Conservation (phyloP, 2,113 vertebrate species). For the Hydrolagus affinis region DNA sequence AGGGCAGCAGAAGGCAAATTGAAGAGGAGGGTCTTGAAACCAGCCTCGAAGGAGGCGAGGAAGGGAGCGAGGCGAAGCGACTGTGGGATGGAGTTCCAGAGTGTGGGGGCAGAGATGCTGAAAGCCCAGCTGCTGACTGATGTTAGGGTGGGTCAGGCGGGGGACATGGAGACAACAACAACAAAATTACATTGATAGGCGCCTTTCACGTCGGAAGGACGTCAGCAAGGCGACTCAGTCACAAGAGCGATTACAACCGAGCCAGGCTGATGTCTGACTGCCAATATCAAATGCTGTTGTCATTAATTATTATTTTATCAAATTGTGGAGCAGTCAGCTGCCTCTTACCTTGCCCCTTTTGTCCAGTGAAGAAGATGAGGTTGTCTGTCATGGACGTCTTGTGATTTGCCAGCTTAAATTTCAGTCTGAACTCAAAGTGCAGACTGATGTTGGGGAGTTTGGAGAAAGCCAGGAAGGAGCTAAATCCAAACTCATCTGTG, state of each 20-base stretch:
- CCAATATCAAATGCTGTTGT: too few species aligned
- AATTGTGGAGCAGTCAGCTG: not conserved
- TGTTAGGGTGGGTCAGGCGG: too few species aligned
- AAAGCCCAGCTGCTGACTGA: not conserved
- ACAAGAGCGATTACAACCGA: too few species aligned
- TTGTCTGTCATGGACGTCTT: slow-evolving; percentile 67
- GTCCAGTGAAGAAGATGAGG: slow-evolving; percentile 75
- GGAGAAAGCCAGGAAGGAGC: slow-evolving; percentile 67
- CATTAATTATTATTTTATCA: not conserved
- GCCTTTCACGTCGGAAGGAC: not conserved
- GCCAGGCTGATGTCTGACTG: too few species aligned
- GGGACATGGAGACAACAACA: not conserved
- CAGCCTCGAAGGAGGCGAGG: too few species aligned
- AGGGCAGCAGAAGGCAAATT: too few species aligned
- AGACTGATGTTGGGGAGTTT: slow-evolving; percentile 56
- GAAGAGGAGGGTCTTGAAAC: too few species aligned
- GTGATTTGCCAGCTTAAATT: slow-evolving; percentile 65
- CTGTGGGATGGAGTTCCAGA: too few species aligned
- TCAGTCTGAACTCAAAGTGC: slow-evolving; percentile 70
- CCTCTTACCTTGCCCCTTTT: slow-evolving; percentile 70
- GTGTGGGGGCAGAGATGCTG: too few species aligned
- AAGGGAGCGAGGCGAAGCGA: too few species aligned
- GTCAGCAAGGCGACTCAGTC: not conserved
- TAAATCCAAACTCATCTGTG: slow-evolving; percentile 64
- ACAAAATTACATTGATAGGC: not conserved